Base-by-base conservation (phyloP, 2,113 vertebrate genomes). In the Gorsachius goisagi region DNA sequence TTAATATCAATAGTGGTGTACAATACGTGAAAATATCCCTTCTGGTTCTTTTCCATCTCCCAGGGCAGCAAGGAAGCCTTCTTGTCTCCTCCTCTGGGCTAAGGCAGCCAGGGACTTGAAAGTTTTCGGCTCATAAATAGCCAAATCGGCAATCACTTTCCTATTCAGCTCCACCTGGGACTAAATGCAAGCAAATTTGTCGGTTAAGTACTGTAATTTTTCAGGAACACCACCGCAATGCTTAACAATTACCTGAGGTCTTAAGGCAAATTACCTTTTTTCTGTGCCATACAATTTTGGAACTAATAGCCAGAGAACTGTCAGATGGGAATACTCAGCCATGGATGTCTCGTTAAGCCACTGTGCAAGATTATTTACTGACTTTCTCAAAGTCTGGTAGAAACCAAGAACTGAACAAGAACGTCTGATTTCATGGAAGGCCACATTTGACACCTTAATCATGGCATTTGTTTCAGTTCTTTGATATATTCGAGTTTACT, bases 91-190 rank as follows among this genome's bases (percentile, higher is more conserved):
- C 69, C 99, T 97, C 56, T 97, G 97, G 2, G 99, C 98, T 85
- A 99, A 94, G 35, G 98, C 98, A 4, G 99, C 98, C 5, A 99
- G 95, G 7, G 99, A 98, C 44, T 98, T 99, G 96, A 99, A 99
- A 0, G 99, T 98, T 74, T 98, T 99, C 5, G 99, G 99, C 81
- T 99, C 99, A 4, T 98, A 99, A 96, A 99, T 97, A 6, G 99
- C 99, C 88, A 99, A 71, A 7, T 99, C 99, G 0, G 99, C 98
- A 39, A 99, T 96, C 5, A 99, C 96, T 4, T 98, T 99, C 76
- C 99, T 98, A 71, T 99, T 99, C 92, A 99, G 97, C 95, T 99
- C 98, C 91, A 99, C 98, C 52, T 99, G 99, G 72, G 97, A 98
- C 99, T 99, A 85, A 60, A 94, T 0, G 14, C 15, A 71, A 75